phyloP scores from a whole-genome alignment of 2,888 invertebrate genomes.

The Netelia fuscicornis region DNA sequence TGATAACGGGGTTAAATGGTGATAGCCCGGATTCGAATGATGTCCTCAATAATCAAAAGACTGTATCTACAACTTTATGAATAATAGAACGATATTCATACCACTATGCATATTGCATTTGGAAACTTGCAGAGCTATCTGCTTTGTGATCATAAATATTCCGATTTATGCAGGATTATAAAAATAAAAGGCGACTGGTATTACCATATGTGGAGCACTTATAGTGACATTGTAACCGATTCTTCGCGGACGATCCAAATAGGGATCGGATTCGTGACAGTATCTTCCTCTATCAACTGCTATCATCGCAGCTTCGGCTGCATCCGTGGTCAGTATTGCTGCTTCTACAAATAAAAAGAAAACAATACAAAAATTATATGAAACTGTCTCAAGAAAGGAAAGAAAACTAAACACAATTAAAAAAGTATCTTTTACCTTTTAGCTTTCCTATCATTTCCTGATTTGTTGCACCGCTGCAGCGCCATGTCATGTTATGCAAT shows the following conservation, averaged over 20 bases:
- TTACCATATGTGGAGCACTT: constrained; percentile 98
- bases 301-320: constrained; percentile 93
- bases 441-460: constrained; percentile 92
- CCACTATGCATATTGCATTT: no score
- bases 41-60: constrained; percentile 55
- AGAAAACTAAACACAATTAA: background rate
- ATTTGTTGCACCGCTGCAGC: constrained; percentile 94
- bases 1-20: constrained; percentile 70
- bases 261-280: constrained; percentile 90
- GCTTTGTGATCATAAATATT: no score
- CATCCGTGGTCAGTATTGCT: constrained; percentile 91
- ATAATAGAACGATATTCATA: constrained; percentile 9
- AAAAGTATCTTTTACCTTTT: constrained; percentile 87
- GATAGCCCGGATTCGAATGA: constrained; percentile 72
- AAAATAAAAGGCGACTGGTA: background rate
- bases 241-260: constrained; percentile 95
- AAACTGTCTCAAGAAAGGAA: background rate
- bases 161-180: no score
- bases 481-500: constrained; percentile 92
- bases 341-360: constrained; percentile 87
- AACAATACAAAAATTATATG: background rate
- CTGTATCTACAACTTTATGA: constrained; percentile 1
- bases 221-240: constrained; percentile 98
- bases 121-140: no score
- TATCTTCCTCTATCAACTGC: constrained; percentile 94